Evolutionary conservation across 64 coral and sea anemone species (phyloP).

Genomic region (Montipora foliosa): DNA sequence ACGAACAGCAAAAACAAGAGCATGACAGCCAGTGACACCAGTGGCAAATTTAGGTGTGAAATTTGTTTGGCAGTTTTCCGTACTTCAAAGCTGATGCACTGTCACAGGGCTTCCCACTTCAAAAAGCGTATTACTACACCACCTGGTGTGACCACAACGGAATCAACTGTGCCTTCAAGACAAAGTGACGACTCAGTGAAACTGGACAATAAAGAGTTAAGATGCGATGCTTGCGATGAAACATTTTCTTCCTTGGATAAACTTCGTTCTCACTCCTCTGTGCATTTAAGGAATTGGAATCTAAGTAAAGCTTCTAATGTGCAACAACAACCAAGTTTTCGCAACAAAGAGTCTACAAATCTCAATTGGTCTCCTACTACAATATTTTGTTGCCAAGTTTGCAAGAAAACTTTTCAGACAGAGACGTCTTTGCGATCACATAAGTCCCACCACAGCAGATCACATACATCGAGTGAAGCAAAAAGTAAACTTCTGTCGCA

Average conservation of each 20-base stretch:
- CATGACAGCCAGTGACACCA: neutral
- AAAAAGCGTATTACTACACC: neutral
- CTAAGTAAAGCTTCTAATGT: neutral
- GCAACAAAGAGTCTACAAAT: neutral
- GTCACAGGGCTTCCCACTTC: constrained; percentile 10
- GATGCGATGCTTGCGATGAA: neutral
- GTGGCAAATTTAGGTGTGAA: neutral
- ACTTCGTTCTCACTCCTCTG: neutral
- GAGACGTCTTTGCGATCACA: neutral
- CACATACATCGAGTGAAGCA: neutral
- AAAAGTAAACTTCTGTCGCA: neutral
- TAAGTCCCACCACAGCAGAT: constrained; percentile 8
- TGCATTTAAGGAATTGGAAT: neutral
- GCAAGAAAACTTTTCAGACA: neutral
- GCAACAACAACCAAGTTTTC: neutral
- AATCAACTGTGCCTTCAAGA: neutral
- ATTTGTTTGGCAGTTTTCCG: neutral
- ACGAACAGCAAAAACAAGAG: neutral
- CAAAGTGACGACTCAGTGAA: neutral
- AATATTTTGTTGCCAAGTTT: neutral
- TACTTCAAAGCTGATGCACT: neutral
- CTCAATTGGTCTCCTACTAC: neutral
- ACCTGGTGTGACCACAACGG: neutral
- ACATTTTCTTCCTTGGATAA: neutral
- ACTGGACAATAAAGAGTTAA: neutral